Evolutionary conservation across 2,797 vertebrate genomes (phyloP).

Genomic region (Hypotaenidia philippensis): DNA sequence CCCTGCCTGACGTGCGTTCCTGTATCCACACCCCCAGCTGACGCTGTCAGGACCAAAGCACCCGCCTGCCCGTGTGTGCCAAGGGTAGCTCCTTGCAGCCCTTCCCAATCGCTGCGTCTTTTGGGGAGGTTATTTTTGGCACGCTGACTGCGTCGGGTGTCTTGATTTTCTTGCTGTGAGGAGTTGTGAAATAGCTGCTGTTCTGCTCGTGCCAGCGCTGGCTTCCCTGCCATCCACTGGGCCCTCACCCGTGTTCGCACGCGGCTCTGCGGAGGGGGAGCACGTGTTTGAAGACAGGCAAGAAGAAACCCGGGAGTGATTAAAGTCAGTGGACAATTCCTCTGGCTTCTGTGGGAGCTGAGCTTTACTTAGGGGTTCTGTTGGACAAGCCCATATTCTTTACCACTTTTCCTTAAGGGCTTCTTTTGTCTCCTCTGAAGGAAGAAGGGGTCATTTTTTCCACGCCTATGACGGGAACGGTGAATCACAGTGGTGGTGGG

Average conservation of each 20-base stretch:
- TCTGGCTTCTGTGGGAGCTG: neutral
- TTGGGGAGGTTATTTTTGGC: neutral
- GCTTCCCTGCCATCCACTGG: neutral
- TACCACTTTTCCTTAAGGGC: neutral
- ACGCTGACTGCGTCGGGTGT: neutral
- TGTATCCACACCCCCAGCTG: neutral
- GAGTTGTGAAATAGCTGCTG: neutral
- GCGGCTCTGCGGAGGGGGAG: neutral
- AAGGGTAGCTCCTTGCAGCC: neutral
- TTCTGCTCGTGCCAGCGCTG: neutral
- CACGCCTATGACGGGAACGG: neutral
- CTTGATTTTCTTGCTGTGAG: neutral
- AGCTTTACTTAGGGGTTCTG: neutral
- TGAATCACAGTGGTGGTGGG: constrained; percentile 17
- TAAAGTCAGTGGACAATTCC: neutral
- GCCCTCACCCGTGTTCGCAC: fast-evolving
- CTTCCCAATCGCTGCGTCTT: neutral
- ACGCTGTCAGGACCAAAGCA: neutral
- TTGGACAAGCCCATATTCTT: neutral
- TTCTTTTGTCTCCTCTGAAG: constrained; percentile 7
- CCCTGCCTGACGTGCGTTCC: neutral
- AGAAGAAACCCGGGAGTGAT: neutral
- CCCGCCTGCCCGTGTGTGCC: neutral
- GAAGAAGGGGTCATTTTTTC: constrained; percentile 59
- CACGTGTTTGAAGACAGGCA: fast-evolving